Percentiles rank a stretch among this genome's conserved stretches.
Evolutionary conservation across 2,888 invertebrate species (phyloP).

Genomic region (Cosmorhoe ocellata): DNA sequence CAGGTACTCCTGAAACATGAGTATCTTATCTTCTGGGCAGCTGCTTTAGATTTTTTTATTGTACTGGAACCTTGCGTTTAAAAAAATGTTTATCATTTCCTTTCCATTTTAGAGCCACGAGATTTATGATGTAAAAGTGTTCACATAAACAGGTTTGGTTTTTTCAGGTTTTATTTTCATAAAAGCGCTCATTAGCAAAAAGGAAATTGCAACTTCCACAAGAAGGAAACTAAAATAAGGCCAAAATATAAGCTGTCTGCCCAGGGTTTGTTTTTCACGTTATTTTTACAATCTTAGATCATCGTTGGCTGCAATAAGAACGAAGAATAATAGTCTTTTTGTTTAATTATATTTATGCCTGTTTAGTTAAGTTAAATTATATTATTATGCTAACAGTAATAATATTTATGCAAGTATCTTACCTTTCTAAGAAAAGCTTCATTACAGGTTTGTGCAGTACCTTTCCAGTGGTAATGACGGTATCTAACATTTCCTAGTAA

Average conservation of each 20-base stretch:
- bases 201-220: conserved; percentile 77
- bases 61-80: no score
- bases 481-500: conserved; percentile 87
- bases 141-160: conserved; percentile 12
- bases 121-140: no score
- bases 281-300: conserved; percentile 28
- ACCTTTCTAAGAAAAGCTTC: conserved; percentile 95
- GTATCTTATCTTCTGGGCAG: no score
- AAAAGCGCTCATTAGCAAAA: conserved; percentile 78
- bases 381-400: not conserved
- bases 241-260: conserved; percentile 68
- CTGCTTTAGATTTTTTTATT: no score
- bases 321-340: conserved; percentile 23
- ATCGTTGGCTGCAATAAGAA: conserved; percentile 23
- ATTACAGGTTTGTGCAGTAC: conserved; percentile 93
- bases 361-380: no score
- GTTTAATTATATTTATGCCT: conserved; percentile 9
- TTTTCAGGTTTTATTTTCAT: conserved; percentile 27
- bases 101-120: no score
- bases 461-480: conserved; percentile 92
- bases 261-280: conserved; percentile 48
- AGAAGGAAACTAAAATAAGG: conserved; percentile 74
- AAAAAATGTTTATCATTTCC: no score
- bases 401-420: no score
- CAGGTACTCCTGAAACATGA: no score